Evolutionary conservation across 2,797 vertebrate genomes (phyloP), one percentile per base, ranked within the genome.

Genomic region (Sebastolobus alascanus): DNA sequence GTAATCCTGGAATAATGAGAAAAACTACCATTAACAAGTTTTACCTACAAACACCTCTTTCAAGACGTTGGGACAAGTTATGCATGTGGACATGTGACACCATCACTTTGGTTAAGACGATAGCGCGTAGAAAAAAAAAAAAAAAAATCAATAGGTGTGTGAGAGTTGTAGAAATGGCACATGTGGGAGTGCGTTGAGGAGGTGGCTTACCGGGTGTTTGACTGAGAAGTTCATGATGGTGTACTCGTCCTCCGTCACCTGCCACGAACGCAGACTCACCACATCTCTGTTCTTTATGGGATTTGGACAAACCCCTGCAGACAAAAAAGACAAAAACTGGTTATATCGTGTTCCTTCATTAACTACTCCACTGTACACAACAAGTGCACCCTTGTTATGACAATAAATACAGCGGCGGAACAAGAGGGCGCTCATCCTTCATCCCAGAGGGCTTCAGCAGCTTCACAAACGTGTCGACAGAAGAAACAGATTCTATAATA

Each of bases 211-310:
- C 75, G 88, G 91, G 86, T 96, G 96, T 87, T 95, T 96, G 83
- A 96, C 93, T 0, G 95, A 96, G 93, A 94, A 96, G 93, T 96
- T 94, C 22, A 94, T 60, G 52, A 95, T 95, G 6, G 94, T 52
- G 55, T 94, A 96, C 73, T 94, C 95, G 0, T 95, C 93, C 5
- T 95, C 95, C 29, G 40, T 89, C 10, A 95, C 84, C 66, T 75
- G 88, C 96, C 96, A 96, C 0, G 96, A 95, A n/a, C 96, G 93
- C 78, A 96, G 85, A 0, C 93, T 96, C 67, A 97, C 95, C 33
- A 96, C 95, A 25, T 97, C 96, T 79, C 95, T 85, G 92, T 95
- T 96, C 78, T 90, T 95, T 61, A 95, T 90, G 1, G 96, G 95
- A 14, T 90, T 94, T 2, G 94, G 94, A 80, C 95, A 97, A 72